Evolutionary conservation across 2,888 invertebrate genomes (phyloP).

Genomic region (Cephus pulcher): DNA sequence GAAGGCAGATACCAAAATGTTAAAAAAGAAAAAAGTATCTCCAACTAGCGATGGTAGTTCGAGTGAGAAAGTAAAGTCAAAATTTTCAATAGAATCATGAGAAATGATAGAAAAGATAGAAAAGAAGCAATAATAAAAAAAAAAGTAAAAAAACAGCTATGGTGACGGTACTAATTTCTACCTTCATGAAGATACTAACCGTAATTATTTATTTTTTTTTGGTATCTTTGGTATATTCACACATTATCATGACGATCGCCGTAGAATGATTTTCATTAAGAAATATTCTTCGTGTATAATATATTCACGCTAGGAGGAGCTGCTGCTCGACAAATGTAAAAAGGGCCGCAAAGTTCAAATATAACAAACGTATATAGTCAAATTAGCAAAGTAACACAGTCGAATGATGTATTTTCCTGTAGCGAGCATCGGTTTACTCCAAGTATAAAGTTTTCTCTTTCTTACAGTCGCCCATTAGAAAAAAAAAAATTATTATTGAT

Average conservation of each 20-base stretch:
- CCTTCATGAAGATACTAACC: conserved; percentile 60
- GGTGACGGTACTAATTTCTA: conserved; percentile 63
- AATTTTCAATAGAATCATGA: conserved; percentile 5
- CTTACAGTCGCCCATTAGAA: background rate
- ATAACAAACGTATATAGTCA: background rate
- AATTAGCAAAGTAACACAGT: background rate
- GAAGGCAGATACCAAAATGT: background rate
- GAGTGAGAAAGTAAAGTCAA: background rate
- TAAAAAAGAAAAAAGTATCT: background rate
- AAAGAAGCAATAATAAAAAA: conserved; percentile 18
- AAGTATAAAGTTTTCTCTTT: background rate
- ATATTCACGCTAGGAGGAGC: background rate
- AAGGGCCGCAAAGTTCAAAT: no score
- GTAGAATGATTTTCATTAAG: conserved; percentile 15
- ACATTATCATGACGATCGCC: conserved; percentile 35
- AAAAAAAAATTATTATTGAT: background rate
- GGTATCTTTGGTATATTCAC: conserved; percentile 57
- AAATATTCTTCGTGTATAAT: background rate
- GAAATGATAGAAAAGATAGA: conserved; percentile 1
- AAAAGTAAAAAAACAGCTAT: conserved; percentile 37
- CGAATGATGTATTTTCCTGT: background rate
- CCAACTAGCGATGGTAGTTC: background rate
- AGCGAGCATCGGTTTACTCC: background rate
- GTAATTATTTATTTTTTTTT: conserved; percentile 40
- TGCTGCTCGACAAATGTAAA: background rate